A percentile compares a stretch with the other conserved stretches of the same genome.
phyloP scores from a whole-genome alignment of 2,888 invertebrate species.

The Cheilosia variabilis region DNA sequence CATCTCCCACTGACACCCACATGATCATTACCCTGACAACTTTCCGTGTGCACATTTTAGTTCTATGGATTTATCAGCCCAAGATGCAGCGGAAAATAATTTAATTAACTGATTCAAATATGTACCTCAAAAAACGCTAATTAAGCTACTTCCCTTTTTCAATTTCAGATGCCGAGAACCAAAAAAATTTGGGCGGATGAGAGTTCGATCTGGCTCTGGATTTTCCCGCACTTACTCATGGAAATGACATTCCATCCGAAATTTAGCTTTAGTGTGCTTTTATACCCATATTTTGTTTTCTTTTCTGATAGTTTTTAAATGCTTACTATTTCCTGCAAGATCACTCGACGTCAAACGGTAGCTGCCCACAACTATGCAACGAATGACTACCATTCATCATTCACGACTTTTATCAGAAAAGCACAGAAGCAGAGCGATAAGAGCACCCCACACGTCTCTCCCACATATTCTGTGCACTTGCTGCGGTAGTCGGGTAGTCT shows the following conservation, averaged over 20 bases:
- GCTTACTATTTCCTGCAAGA: constrained; percentile 10
- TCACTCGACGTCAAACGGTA: neutral
- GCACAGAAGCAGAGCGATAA: too few species aligned
- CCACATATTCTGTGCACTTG: neutral
- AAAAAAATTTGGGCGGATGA: constrained; percentile 22
- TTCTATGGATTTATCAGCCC: too few species aligned
- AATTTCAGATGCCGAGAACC: constrained; percentile 57
- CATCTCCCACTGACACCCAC: too few species aligned
- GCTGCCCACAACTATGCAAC: constrained; percentile 38
- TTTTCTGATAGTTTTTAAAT: neutral
- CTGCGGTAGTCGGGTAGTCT: neutral
- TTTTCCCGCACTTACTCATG: constrained; percentile 22
- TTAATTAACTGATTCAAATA: too few species aligned
- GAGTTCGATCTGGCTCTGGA: neutral
- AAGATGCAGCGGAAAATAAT: too few species aligned
- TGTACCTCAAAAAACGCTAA: too few species aligned
- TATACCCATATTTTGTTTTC: neutral
- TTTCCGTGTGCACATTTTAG: too few species aligned
- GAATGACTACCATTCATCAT: neutral
- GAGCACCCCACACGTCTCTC: neutral
- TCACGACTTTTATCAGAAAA: too few species aligned
- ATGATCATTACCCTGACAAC: too few species aligned
- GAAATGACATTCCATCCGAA: constrained; percentile 56
- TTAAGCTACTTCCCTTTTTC: neutral
- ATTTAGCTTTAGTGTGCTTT: constrained; percentile 21